phyloP scores from a whole-genome alignment of 2,888 invertebrate genomes.

The Lepeophtheirus nordmannii region DNA sequence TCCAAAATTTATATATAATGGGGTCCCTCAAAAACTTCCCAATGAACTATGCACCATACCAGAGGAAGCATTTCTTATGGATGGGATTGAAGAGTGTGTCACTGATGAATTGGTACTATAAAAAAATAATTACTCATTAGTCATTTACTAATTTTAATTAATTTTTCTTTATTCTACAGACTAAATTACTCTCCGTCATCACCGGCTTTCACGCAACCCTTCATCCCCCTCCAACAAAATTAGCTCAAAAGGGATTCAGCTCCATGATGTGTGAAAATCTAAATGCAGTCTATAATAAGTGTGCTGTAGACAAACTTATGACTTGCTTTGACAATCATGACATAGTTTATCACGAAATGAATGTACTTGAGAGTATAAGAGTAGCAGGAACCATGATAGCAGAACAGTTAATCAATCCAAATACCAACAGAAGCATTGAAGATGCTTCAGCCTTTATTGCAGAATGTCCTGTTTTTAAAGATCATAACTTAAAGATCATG shows the following conservation, averaged over 20 bases:
- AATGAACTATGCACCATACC: conserved; percentile 2
- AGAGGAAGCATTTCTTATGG: not conserved
- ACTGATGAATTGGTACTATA: not conserved
- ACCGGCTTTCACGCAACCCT: not conserved
- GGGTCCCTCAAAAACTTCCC: not conserved
- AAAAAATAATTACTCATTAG: not conserved
- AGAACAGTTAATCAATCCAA: not conserved
- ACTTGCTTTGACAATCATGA: not conserved
- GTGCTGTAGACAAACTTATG: not conserved
- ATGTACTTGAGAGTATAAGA: not conserved
- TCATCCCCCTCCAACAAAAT: not conserved
- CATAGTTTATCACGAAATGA: conserved; percentile 3
- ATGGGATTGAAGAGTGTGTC: not conserved
- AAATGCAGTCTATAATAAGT: not conserved
- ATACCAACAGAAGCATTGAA: conserved; percentile 1
- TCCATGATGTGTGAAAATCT: not conserved
- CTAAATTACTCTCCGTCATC: not conserved
- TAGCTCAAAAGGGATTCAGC: not conserved
- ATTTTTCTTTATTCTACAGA: not conserved
- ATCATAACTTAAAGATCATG: not conserved
- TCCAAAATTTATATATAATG: not conserved
- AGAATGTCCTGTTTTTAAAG: not conserved
- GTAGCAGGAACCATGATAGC: not conserved
- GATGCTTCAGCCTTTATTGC: not conserved
- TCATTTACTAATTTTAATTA: not conserved